Conservation (phyloP, 2,113 vertebrate genomes). For the Manacus vitellinus region DNA sequence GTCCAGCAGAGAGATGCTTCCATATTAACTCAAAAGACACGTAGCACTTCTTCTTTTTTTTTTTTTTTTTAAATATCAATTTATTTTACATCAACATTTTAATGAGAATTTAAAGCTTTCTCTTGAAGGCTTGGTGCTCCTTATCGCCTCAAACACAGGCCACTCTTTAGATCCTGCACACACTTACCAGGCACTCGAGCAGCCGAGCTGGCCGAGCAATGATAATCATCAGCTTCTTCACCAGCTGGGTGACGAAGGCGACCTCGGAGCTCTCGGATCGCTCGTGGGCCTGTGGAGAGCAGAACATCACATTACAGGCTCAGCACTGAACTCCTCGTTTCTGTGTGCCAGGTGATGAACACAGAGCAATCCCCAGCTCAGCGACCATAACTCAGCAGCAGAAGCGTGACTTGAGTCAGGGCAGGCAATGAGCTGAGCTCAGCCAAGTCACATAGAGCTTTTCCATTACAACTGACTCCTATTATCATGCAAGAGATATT, state of each 20-base stretch:
- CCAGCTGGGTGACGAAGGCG: constrained; percentile 91
- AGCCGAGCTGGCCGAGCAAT: constrained; percentile 94
- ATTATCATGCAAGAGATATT: neutral
- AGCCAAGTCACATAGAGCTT: neutral
- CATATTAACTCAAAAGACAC: neutral
- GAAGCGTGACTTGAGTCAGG: neutral
- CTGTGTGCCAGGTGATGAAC: fast-evolving
- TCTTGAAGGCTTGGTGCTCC: neutral
- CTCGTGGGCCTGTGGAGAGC: constrained; percentile 86
- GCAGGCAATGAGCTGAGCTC: neutral
- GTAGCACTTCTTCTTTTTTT: too few relatives aligned
- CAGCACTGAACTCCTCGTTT: neutral
- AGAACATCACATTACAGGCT: neutral
- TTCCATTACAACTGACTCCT: neutral
- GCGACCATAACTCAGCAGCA: neutral
- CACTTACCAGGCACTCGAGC: constrained; percentile 93
- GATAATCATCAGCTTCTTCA: constrained; percentile 95
- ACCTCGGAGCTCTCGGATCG: constrained; percentile 94
- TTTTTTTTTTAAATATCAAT: neutral
- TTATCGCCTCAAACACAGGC: neutral
- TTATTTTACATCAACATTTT: neutral
- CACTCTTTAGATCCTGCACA: neutral
- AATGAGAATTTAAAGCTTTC: neutral
- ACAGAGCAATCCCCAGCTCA: neutral
- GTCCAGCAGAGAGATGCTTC: neutral